Evolutionary conservation across 1,140 invertebrate species (phyloP), one percentile per base, ranked within the genome.

Genomic region (Cataglyphis hispanica): DNA sequence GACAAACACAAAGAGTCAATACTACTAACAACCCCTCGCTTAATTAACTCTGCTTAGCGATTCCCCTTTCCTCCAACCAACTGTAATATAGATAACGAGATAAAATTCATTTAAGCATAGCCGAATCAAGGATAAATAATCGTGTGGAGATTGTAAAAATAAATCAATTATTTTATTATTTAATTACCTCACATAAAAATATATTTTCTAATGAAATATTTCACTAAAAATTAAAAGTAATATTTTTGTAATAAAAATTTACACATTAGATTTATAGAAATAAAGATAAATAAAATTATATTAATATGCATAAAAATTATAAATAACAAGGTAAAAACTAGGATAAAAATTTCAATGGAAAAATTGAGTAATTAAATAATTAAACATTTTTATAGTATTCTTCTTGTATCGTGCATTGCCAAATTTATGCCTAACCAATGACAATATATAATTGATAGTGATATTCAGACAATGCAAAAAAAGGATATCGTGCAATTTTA

Each of bases 1-100:
- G 46, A 56, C 34, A 72, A 72, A 83, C 25, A 60, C 37, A 72
- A 70, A 70, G 67, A 61, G 67, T 46, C 37, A 60, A 46, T 72
- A 72, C 60, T 37, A 83, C 25, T 60, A n/a, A 22, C 77, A 56
- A n/a, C n/a, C 10, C 13, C 63, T 60, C 22, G 19, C 19, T 72
- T 83, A 72, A 83, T 74, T 72, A 83, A 72, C 7, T 83, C 27
- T 2, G 37, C 50, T 72, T 22, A 46, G 64, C 4, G 27, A 46
- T 60, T 43, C 16, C 16, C 53, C 37, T 69, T 80, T 25, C 4
- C 25, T 16, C 1, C 67, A 67, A 53, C 22, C 22, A 80, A 27
- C 22, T 27, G 13, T 58, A 69, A 69, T 58, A 34, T 19, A 13
- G 31, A 37, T 56, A 56, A n/a, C 40, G 11, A 58, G 40, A 56